Percentiles rank a stretch among this genome's conserved stretches.
These are phyloP conservation scores for Illadopsis cleaveri DNA, from an alignment of 2,113 vertebrate genomes.

Conservation along the genomic window DNA sequence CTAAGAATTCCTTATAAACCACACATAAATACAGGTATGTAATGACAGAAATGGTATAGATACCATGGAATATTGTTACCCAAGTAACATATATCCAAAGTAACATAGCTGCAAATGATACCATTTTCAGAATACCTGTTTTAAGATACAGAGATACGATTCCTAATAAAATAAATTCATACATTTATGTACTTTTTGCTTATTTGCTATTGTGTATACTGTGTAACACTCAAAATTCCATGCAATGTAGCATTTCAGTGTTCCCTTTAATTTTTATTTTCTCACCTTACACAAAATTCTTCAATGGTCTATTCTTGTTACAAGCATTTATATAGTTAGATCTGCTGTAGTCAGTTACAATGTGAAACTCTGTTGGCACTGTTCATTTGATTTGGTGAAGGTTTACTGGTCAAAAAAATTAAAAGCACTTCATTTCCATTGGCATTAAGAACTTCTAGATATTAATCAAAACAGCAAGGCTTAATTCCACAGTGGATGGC, in stretches of 20 bases:
- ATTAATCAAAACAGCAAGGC: not conserved
- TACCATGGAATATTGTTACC: not conserved
- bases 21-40: fast-evolving
- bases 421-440: not conserved
- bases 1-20: not conserved
- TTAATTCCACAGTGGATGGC: not conserved
- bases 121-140: not conserved
- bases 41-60: not conserved
- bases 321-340: not conserved
- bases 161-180: not conserved
- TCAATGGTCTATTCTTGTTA: not conserved
- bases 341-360: not conserved
- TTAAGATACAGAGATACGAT: not conserved
- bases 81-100: not conserved
- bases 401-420: not conserved
- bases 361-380: not conserved
- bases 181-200: not conserved
- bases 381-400: not conserved
- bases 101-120: not conserved
- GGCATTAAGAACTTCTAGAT: not conserved
- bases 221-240: not conserved
- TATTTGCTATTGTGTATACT: not conserved
- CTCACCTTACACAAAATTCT: not conserved
- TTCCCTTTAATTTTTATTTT: not conserved
- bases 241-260: not conserved